Evolutionary conservation across 2,888 invertebrate species (phyloP), one percentile per base, ranked within the genome.

Genomic region (Antitype chi): DNA sequence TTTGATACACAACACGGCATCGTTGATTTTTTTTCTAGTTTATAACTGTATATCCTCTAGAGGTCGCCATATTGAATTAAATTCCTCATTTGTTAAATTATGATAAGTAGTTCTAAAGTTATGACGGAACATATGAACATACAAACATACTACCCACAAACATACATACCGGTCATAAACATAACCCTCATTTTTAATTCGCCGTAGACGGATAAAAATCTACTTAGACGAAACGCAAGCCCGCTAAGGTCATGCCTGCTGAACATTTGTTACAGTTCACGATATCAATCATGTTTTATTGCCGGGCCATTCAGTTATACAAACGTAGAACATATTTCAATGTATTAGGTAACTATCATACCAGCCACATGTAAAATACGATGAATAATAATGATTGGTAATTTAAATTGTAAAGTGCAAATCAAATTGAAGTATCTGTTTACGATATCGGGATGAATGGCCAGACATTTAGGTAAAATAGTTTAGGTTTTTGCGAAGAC

Each of bases 201-300:
- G 6, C 38, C 38, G 38, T 38, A 38, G 38, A 5, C 38, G 38
- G 38, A 38, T 38, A 38, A 38, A 38, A 84, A 71, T 74, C 63
- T 74, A n/a, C n/a, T n/a, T n/a, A 63, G 67, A 78, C 73, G 74
- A 62, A 76, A 80, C 60, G n/a, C 64, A 57, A 62, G 57, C 69
- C 62, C 57, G 32, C 74, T 70, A 75, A 85, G 80, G 80, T 74
- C 80, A 80, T 59, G 75, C 57, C 66, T 52, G 64, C 60, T 70
- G 49, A 80, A 71, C 77, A 81, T 83, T 83, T 67, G 76, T 78
- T 64, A 78, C 60, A 78, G 66, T 74, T 67, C 74, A 83, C 64
- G 32, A 82, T 83, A 83, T 77, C 74, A 80, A 78, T 80, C 81
- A 83, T 75, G 72, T 83, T 71, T 62, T 85, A 82, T 74, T 66